Evolutionary conservation across 2,797 vertebrate species (phyloP).

Genomic region (Pitangus sulphuratus): DNA sequence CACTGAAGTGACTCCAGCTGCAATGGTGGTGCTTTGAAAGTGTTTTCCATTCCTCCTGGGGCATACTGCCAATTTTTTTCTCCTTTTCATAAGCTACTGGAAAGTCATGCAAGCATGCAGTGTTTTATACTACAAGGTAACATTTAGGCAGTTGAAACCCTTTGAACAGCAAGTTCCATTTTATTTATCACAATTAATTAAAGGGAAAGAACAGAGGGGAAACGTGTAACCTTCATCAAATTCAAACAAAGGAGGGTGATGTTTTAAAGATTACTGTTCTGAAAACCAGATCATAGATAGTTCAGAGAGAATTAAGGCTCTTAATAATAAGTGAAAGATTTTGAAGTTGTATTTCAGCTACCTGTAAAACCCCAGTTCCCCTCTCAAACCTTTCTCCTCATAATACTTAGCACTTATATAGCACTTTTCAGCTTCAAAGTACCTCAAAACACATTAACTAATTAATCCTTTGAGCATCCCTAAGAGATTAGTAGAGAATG

Average conservation of each 20-base stretch:
- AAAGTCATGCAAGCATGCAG: not conserved
- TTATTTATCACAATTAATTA: conserved; percentile 58
- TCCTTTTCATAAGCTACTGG: not conserved
- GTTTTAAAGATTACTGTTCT: conserved; percentile 29
- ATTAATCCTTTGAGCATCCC: conserved; percentile 53
- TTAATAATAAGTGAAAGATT: conserved; percentile 24
- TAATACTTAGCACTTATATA: conserved; percentile 8
- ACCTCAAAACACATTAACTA: conserved; percentile 44
- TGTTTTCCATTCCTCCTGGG: not conserved
- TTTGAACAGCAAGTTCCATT: conserved; percentile 18
- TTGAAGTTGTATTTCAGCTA: not conserved
- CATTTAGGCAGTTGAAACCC: not conserved
- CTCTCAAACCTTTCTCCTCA: not conserved
- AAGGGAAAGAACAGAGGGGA: not conserved
- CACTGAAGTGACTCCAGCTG: not conserved
- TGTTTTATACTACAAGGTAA: conserved; percentile 1
- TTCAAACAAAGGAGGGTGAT: not conserved
- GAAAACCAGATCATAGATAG: conserved; percentile 11
- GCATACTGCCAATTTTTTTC: not conserved
- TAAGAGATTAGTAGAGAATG: conserved; percentile 9
- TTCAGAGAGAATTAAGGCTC: conserved; percentile 5
- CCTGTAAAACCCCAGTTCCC: not conserved
- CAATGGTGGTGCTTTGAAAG: not conserved
- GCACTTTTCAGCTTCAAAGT: conserved; percentile 56
- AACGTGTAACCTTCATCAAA: not conserved